Conservation (phyloP, 2,888 invertebrate species). For the Pomacea canaliculata region DNA sequence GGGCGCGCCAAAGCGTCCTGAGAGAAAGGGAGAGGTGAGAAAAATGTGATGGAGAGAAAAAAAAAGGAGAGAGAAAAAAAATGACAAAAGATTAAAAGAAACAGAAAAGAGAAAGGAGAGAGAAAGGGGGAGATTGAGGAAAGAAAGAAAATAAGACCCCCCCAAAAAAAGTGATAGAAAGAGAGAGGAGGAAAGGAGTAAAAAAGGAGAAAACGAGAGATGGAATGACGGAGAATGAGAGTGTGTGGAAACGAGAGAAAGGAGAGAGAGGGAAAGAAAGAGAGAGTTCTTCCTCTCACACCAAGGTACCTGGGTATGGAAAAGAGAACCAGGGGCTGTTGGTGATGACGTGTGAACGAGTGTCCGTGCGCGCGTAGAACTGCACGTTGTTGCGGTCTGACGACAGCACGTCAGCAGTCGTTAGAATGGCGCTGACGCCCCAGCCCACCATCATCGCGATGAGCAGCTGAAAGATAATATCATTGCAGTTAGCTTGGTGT, state of each 20-base stretch:
- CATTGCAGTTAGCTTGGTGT: too few relatives aligned
- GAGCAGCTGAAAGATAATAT: constrained; percentile 44
- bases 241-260: too few relatives aligned
- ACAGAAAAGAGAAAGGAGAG: not conserved
- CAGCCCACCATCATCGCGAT: constrained; percentile 58
- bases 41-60: not conserved
- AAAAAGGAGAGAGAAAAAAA: not conserved
- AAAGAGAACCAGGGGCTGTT: constrained; percentile 60
- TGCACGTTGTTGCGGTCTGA: constrained; percentile 54
- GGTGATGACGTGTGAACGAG: constrained; percentile 44
- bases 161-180: too few relatives aligned
- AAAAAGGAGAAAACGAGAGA: too few relatives aligned
- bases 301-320: constrained; percentile 74
- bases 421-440: constrained; percentile 54
- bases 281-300: too few relatives aligned
- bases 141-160: too few relatives aligned
- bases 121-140: too few relatives aligned
- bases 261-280: too few relatives aligned
- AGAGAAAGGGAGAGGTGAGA: not conserved
- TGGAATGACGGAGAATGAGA: too few relatives aligned
- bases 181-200: too few relatives aligned
- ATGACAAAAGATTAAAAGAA: too few relatives aligned
- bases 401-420: constrained; percentile 67
- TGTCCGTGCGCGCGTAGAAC: constrained; percentile 62
- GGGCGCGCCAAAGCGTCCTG: constrained; percentile 52